Evolutionary conservation across 1,140 invertebrate genomes (phyloP).

Genomic region (Drosophila hydei): DNA sequence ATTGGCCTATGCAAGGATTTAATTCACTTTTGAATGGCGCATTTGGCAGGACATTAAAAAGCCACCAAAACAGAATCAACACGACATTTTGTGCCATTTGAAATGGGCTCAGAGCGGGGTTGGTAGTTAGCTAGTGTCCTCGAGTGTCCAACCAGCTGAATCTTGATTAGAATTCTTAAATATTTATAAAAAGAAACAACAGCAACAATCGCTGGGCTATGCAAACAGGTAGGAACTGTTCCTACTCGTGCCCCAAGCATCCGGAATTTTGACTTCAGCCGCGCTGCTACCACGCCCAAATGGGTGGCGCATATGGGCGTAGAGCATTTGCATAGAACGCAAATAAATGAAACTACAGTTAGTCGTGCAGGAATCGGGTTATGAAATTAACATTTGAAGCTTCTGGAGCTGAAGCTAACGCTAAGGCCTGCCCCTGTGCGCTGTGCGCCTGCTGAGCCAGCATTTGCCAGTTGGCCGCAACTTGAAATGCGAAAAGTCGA

Average conservation of each 20-base stretch:
- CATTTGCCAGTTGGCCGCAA: slow-evolving; percentile 75
- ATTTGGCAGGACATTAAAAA: slow-evolving; percentile 75
- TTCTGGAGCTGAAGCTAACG: slow-evolving; percentile 9
- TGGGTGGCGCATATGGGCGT: slow-evolving; percentile 47
- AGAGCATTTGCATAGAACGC: slow-evolving; percentile 74
- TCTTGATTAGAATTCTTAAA: slow-evolving; percentile 83
- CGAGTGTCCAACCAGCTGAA: slow-evolving; percentile 38
- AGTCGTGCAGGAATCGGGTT: slow-evolving; percentile 73
- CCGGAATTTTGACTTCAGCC: not conserved
- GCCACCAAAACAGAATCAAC: slow-evolving; percentile 81
- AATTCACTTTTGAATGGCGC: slow-evolving; percentile 73
- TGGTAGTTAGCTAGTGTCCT: slow-evolving; percentile 33
- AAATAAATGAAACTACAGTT: slow-evolving; percentile 82
- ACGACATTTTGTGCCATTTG: slow-evolving; percentile 70
- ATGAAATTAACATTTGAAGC: slow-evolving; percentile 80
- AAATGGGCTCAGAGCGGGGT: slow-evolving; percentile 18
- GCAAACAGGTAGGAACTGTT: slow-evolving; percentile 40
- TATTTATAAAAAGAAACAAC: slow-evolving; percentile 74
- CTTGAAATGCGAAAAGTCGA: slow-evolving; percentile 81
- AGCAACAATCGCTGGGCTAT: slow-evolving; percentile 28
- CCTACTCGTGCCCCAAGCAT: slow-evolving; percentile 14
- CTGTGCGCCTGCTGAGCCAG: slow-evolving; percentile 62
- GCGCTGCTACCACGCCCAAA: slow-evolving; percentile 26
- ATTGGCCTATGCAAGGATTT: slow-evolving; percentile 28
- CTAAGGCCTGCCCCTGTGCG: not conserved